These are phyloP conservation scores for Zygothrica quintamaculata DNA, from an alignment of 2,888 invertebrate species.

Conservation along the genomic window DNA sequence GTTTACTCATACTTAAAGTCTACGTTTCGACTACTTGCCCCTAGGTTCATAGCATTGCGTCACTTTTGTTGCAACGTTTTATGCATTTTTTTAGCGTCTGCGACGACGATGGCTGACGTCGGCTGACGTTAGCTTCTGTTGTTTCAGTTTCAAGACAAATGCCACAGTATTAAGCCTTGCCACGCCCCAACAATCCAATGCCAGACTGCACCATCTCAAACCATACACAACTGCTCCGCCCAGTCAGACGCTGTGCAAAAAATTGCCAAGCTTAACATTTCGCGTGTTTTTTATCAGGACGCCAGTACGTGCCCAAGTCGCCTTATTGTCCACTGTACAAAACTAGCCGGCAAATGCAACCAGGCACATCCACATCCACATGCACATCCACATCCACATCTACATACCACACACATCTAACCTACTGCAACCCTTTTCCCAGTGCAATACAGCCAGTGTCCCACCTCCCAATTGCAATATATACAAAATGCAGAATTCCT, in stretches of 20 bases:
- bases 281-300: conserved; percentile 62
- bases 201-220: conserved; percentile 15
- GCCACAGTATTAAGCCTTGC: conserved; percentile 75
- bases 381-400: conserved; percentile 3
- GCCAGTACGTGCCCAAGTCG: conserved; percentile 73
- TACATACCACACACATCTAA: no score
- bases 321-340: conserved; percentile 52
- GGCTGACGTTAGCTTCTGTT: conserved; percentile 65
- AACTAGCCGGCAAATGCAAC: conserved; percentile 66
- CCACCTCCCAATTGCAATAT: conserved; percentile 60
- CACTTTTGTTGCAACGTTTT: conserved; percentile 77
- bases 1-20: conserved; percentile 8
- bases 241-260: conserved; percentile 59
- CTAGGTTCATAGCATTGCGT: conserved; percentile 25
- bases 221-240: conserved; percentile 6
- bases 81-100: conserved; percentile 78
- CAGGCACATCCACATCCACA: conserved; percentile 13
- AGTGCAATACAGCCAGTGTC: background rate
- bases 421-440: background rate
- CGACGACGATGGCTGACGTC: conserved; percentile 23
- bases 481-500: conserved; percentile 75
- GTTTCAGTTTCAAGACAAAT: conserved; percentile 78
- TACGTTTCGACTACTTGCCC: conserved; percentile 9
- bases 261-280: conserved; percentile 78
- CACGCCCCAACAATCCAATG: conserved; percentile 27